Evolutionary conservation across 1,140 invertebrate genomes (phyloP), one percentile per base, ranked within the genome.

Genomic region (Drosophila tani): DNA sequence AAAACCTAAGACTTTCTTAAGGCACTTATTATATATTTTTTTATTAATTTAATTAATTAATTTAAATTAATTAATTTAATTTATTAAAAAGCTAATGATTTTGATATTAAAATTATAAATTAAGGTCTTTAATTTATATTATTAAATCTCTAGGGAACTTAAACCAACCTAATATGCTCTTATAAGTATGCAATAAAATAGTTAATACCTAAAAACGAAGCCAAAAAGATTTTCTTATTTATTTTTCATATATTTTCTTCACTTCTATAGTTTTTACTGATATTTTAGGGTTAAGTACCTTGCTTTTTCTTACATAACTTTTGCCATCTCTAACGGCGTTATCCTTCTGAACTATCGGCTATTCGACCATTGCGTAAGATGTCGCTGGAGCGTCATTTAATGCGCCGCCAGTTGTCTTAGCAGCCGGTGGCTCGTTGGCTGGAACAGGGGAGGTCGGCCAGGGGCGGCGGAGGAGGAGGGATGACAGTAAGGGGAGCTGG

Each of bases 371-470:
- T 88, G 81, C 85, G 81, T 90, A 88, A 88, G 84, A 84, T 80
- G 84, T 90, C 88, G 88, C 83, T 91, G 83, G 88, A 80, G 88
- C 88, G 84, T 91, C 88, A 88, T 91, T 91, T 82, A 85, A 84
- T 85, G 90, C 74, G 88, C 81, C 88, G 88, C 84, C 88, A 85
- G 79, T 82, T 88, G 84, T 84, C 84, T 87, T 87, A 88, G 79
- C 83, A 53, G 65, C 47, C 53, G 46, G 46, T 65, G 55, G 62
- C 29, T 43, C 32, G 32, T 35, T 60, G 49, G 60, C 41, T 41
- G 38, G 32, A 8, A 32, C 19, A 21, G n/a, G 24, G 17, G 43
- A n/a, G 15, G 43, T 41, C 9, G 21, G 19, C 41, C 45, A 57
- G 40, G 24, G 15, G 57, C 58, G 27, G 0, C 21, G 15, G 11